Conservation (phyloP, 2,888 invertebrate species). For the Tinea pellionella region DNA sequence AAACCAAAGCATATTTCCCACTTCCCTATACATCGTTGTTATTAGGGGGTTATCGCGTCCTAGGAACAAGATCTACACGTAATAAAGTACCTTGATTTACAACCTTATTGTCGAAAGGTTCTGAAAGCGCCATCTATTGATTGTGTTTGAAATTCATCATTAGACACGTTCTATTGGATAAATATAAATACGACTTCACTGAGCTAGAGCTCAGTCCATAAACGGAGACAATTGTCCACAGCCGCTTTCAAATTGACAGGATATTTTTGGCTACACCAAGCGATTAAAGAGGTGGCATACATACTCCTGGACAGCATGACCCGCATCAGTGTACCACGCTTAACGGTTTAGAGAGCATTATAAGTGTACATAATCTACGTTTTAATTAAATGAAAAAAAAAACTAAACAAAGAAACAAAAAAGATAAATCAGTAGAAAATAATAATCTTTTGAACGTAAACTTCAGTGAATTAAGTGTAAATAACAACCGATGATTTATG, state of each 20-base stretch:
- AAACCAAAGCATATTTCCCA: not conserved
- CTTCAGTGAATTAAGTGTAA: not conserved
- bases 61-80: not conserved
- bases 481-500: slow-evolving; percentile 10
- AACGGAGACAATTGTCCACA: no score
- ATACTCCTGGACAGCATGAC: no score
- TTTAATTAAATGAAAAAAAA: no score
- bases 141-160: not conserved
- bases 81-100: slow-evolving; percentile 6
- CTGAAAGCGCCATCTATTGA: not conserved
- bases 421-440: not conserved
- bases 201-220: no score
- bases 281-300: no score
- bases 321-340: no score
- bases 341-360: no score
- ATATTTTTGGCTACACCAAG: no score
- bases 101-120: not conserved
- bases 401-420: not conserved
- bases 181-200: no score
- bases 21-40: slow-evolving; percentile 8
- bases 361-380: no score
- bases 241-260: no score
- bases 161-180: not conserved
- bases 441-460: not conserved
- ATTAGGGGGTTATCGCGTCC: not conserved